Conservation (phyloP, 2,113 vertebrate species). For the Cheirogaleus medius region DNA sequence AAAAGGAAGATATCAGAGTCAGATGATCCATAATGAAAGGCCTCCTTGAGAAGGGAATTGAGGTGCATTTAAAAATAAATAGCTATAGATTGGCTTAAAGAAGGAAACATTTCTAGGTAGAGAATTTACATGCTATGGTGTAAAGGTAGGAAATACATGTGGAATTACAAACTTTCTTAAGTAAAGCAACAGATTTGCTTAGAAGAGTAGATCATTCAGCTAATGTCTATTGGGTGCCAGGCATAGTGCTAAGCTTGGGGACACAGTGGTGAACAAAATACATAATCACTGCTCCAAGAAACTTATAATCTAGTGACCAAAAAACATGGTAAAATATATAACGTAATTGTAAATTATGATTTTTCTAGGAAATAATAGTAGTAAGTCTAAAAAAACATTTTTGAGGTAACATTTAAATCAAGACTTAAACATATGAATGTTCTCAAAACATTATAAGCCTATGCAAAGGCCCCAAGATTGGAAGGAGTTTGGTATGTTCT, state of each 20-base stretch:
- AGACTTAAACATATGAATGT: background rate
- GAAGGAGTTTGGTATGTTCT: background rate
- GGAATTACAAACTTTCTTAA: background rate
- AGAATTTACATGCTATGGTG: background rate
- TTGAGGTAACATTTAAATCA: background rate
- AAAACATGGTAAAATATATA: background rate
- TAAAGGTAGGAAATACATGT: background rate
- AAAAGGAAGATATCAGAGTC: background rate
- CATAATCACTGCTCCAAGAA: background rate
- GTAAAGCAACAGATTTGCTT: background rate
- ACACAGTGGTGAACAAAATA: background rate
- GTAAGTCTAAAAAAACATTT: background rate
- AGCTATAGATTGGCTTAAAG: background rate
- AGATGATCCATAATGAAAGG: background rate
- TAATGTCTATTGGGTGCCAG: background rate
- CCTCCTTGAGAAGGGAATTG: background rate
- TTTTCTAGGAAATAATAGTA: background rate
- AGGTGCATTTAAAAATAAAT: slow-evolving; percentile 7
- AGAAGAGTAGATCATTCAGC: background rate
- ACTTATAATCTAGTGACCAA: background rate
- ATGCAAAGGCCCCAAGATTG: background rate
- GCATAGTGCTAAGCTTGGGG: background rate
- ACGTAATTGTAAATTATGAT: background rate
- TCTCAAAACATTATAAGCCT: background rate
- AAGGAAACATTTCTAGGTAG: background rate